Base-by-base conservation (phyloP, 2,797 vertebrate species). In the Sebastes variabilis region DNA sequence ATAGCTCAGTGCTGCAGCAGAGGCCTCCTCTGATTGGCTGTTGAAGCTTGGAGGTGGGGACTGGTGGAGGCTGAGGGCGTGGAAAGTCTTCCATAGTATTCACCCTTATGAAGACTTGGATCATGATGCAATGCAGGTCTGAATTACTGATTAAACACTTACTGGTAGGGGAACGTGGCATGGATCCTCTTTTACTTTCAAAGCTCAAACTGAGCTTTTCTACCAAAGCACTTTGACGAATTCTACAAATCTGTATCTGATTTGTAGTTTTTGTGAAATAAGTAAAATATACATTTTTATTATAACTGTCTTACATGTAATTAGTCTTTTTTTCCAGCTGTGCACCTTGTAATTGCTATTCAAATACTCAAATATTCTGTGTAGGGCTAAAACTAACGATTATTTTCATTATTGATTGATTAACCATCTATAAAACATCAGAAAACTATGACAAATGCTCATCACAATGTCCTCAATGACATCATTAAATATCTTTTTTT, bases 1-100 rank as follows among this genome's bases (percentile, higher is more conserved):
- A 95, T 94, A 90, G 89, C 77, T 24, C 49, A 59, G 61, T 7
- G 82, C 77, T 72, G 80, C 81, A 71, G 91, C 74, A 71, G 75
- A 88, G 78, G 64, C 25, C 58, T 49, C 24, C 58, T 89, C 78
- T 89, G 89, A 95, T 95, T 95, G 94, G 95, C 77, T 91, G 79
- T 25, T 25, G 1, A 68, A 67, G 75, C 68, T 54, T 60, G 36
- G 80, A 82, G 77, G 75, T n/a, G 32, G 80, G 59, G 70, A 34
- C 36, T 80, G 73, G 29, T 36, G 25, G 27, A 11, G n/a, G 4
- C 6, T 5, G 32, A 64, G 66, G 92, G 92, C 55, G 92, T 84
- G 82, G 88, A 87, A 58, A 81, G 61, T 66, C 75, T 60, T 85
- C 82, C 68, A 73, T 55, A 54, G 80, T 77, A 72, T 52, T 66